Evolutionary conservation across 2,113 vertebrate species (phyloP).

Genomic region (Pholis gunnellus): DNA sequence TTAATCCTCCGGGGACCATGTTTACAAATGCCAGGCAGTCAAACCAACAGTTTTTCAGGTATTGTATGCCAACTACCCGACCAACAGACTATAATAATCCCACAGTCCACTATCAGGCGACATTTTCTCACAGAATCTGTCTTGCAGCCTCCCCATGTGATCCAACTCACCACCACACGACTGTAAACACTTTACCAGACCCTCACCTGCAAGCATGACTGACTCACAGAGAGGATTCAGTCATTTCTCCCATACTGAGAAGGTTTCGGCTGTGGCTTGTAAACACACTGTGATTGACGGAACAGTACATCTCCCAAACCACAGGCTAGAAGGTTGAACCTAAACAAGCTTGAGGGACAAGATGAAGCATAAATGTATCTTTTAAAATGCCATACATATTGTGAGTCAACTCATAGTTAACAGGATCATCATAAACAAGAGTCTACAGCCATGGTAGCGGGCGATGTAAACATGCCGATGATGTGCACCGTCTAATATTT

Average conservation of each 20-base stretch:
- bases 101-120: not conserved
- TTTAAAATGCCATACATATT: not conserved
- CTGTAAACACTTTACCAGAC: conserved; percentile 24
- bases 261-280: conserved; percentile 9
- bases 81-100: conserved; percentile 5
- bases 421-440: not conserved
- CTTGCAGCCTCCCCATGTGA: conserved; percentile 19
- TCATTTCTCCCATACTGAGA: conserved; percentile 28
- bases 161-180: not conserved
- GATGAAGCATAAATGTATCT: not conserved
- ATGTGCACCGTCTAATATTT: not conserved
- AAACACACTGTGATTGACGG: conserved; percentile 6
- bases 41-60: not conserved
- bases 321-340: not conserved
- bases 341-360: not conserved
- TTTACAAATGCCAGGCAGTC: not conserved
- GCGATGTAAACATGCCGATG: no score
- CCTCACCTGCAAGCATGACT: conserved; percentile 28
- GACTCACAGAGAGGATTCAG: conserved; percentile 35
- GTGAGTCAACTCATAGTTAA: not conserved
- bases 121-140: conserved; percentile 6
- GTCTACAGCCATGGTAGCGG: not conserved
- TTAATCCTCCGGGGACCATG: not conserved
- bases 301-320: not conserved
- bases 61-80: not conserved